A percentile compares a stretch with the other conserved stretches of the same genome.
Evolutionary conservation across 1,140 invertebrate species (phyloP).

Genomic region (Dinothrombium tinctorium): DNA sequence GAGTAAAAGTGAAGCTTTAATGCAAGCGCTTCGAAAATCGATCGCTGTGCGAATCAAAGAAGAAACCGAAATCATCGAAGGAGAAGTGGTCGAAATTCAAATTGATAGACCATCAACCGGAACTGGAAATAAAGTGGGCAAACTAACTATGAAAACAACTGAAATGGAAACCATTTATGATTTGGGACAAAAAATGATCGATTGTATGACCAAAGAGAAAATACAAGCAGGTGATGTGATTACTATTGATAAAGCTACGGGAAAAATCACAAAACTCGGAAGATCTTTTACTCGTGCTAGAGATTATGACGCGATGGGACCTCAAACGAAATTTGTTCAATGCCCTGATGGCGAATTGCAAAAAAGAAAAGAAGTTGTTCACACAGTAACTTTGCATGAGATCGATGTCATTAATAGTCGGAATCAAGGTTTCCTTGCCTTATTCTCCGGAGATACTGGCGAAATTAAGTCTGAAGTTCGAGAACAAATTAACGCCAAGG

Average conservation of each 20-base stretch:
- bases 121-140: constrained; percentile 57
- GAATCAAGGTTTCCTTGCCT: constrained; percentile 84
- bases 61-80: constrained; percentile 94
- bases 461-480: constrained; percentile 94
- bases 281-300: constrained; percentile 80
- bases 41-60: constrained; percentile 96
- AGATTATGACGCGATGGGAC: constrained; percentile 91
- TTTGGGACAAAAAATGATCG: constrained; percentile 94
- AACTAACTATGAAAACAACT: constrained; percentile 89
- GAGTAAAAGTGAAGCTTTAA: constrained; percentile 95
- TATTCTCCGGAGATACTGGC: constrained; percentile 95
- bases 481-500: constrained; percentile 95
- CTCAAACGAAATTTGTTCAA: constrained; percentile 72
- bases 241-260: constrained; percentile 91
- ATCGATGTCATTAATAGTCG: constrained; percentile 94
- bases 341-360: constrained; percentile 96
- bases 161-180: constrained; percentile 99
- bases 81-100: constrained; percentile 93
- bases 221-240: constrained; percentile 60
- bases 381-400: constrained; percentile 94
- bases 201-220: constrained; percentile 87
- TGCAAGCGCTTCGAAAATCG: constrained; percentile 86
- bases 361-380: constrained; percentile 95
- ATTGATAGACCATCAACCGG: constrained; percentile 71
- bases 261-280: constrained; percentile 83